Percentiles rank a stretch among this genome's conserved stretches.
These are phyloP conservation scores for Boleophthalmus pectinirostris DNA, from an alignment of 2,113 vertebrate genomes.

Conservation along the genomic window DNA sequence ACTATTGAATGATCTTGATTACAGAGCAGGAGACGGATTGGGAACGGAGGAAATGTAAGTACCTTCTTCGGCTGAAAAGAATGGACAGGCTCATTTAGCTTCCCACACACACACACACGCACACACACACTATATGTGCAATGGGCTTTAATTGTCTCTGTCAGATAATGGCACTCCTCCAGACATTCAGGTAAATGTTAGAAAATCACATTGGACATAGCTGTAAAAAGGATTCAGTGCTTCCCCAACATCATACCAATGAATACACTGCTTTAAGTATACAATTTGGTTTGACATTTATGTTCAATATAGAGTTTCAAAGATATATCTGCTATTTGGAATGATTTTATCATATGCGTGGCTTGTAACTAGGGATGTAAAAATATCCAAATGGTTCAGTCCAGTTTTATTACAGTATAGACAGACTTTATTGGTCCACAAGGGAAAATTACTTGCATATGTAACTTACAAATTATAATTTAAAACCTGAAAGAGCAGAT, in stretches of 20 bases:
- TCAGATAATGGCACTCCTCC: slow-evolving; percentile 7
- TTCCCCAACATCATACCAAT: not conserved
- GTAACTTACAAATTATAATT: too few relatives aligned
- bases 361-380: not conserved
- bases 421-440: too few relatives aligned
- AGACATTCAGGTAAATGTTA: not conserved
- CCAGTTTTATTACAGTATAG: too few relatives aligned
- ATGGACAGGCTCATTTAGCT: not conserved
- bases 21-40: not conserved
- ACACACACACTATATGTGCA: not conserved
- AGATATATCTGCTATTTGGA: not conserved
- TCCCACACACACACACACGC: not conserved
- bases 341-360: not conserved
- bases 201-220: not conserved
- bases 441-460: too few relatives aligned
- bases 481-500: too few relatives aligned
- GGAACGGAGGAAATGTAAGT: slow-evolving; percentile 1
- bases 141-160: slow-evolving; percentile 4
- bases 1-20: not conserved
- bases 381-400: not conserved
- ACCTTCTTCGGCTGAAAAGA: not conserved
- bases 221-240: not conserved
- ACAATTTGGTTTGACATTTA: not conserved
- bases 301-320: not conserved
- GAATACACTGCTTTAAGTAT: not conserved